Evolutionary conservation across 2,888 invertebrate species (phyloP).

Genomic region (Mycalesis mineus): DNA sequence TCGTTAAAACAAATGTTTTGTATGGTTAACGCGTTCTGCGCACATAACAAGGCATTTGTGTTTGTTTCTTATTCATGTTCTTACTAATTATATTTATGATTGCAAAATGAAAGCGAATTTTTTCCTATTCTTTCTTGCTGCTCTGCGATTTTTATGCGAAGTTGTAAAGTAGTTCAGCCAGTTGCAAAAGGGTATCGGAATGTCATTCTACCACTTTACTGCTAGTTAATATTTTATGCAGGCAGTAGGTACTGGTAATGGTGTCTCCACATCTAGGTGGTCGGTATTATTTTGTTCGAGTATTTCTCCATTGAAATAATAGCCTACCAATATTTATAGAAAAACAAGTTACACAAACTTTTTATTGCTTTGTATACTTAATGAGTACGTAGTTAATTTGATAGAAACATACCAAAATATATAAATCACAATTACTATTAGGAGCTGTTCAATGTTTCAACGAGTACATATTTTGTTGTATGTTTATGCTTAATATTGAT

Average conservation of each 20-base stretch:
- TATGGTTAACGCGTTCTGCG: neutral
- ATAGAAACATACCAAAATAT: too few relatives aligned
- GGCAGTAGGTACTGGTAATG: constrained; percentile 7
- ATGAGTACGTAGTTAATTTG: too few relatives aligned
- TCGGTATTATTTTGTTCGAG: neutral
- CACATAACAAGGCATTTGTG: neutral
- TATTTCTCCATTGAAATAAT: neutral
- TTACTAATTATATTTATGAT: constrained; percentile 6
- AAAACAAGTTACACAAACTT: neutral
- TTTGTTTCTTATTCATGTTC: neutral
- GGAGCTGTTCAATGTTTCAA: too few relatives aligned
- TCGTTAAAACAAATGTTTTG: neutral
- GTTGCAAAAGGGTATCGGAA: constrained; percentile 19
- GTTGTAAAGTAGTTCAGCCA: constrained; percentile 36
- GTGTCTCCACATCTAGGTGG: constrained; percentile 11
- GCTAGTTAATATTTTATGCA: constrained; percentile 21
- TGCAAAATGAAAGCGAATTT: constrained; percentile 17
- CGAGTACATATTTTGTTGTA: too few relatives aligned
- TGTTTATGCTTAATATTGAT: too few relatives aligned
- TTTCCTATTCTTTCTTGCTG: constrained; percentile 23
- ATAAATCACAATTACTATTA: too few relatives aligned
- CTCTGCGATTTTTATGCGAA: constrained; percentile 49
- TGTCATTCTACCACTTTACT: constrained; percentile 20
- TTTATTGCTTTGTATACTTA: too few relatives aligned
- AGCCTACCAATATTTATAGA: neutral